These are phyloP conservation scores for Paraplagusia blochii DNA, from an alignment of 2,113 vertebrate species.

Conservation along the genomic window DNA sequence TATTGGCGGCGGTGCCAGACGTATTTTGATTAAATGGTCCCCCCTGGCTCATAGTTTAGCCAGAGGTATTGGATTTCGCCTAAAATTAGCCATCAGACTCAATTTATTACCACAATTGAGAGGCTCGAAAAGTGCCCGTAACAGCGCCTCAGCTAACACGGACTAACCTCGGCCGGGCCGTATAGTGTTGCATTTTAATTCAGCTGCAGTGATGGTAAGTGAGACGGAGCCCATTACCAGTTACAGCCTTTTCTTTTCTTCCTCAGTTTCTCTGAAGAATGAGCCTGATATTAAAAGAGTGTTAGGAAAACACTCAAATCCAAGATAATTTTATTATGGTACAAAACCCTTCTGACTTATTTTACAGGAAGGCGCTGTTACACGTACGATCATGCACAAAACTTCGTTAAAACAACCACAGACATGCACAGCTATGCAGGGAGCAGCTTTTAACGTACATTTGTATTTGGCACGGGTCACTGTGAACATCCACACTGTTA, in stretches of 20 bases:
- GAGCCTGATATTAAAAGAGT: conserved; percentile 63
- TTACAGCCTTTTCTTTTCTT: conserved; percentile 58
- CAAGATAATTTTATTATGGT: conserved; percentile 69
- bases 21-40: conserved; percentile 80
- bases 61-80: conserved; percentile 75
- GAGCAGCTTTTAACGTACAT: conserved; percentile 15
- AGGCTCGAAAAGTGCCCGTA: conserved; percentile 67
- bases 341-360: conserved; percentile 63
- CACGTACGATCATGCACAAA: conserved; percentile 26
- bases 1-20: conserved; percentile 71
- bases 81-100: conserved; percentile 82
- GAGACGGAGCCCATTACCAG: conserved; percentile 63
- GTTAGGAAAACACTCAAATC: conserved; percentile 75
- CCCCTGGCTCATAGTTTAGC: conserved; percentile 73
- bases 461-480: neutral
- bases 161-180: conserved; percentile 61
- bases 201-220: conserved; percentile 58
- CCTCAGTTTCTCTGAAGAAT: conserved; percentile 26
- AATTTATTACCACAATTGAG: conserved; percentile 81
- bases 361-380: conserved; percentile 35
- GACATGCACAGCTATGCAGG: conserved; percentile 7
- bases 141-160: conserved; percentile 62
- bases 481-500: conserved; percentile 21
- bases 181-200: conserved; percentile 81
- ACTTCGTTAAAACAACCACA: conserved; percentile 31